Evolutionary conservation across 2,888 invertebrate species (phyloP).

Genomic region (Eupithecia exiguata): DNA sequence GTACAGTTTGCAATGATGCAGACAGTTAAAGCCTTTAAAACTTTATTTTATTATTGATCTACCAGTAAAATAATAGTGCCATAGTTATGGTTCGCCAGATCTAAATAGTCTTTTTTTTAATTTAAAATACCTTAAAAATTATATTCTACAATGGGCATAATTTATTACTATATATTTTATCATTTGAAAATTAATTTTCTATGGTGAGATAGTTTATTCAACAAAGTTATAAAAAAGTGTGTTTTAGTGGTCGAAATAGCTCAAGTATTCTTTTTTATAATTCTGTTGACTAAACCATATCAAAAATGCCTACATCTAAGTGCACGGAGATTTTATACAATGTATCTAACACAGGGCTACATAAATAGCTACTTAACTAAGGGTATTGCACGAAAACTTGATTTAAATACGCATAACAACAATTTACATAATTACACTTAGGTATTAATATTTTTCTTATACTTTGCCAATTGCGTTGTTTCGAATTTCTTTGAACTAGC

Average conservation of each 20-base stretch:
- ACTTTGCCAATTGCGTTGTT: constrained; percentile 5
- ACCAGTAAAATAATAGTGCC: constrained; percentile 6
- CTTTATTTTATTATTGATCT: background rate
- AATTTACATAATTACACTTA: constrained; percentile 82
- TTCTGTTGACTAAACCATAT: constrained; percentile 29
- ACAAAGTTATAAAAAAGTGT: background rate
- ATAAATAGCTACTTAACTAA: constrained; percentile 79
- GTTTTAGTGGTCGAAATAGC: background rate
- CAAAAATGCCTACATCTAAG: constrained; percentile 28
- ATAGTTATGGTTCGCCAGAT: constrained; percentile 37
- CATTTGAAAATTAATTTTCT: constrained; percentile 43
- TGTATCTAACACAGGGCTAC: constrained; percentile 70
- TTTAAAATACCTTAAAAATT: constrained; percentile 41
- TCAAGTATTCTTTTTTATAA: background rate
- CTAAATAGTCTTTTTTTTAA: constrained; percentile 54
- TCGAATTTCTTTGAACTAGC: constrained; percentile 21
- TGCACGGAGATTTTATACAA: constrained; percentile 70
- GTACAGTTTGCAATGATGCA: background rate
- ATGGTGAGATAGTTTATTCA: constrained; percentile 40
- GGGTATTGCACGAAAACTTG: constrained; percentile 80
- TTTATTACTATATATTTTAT: constrained; percentile 35
- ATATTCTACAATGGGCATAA: constrained; percentile 48
- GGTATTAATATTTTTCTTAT: constrained; percentile 28
- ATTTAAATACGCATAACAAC: constrained; percentile 65
- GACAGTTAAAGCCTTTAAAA: background rate